Conservation (phyloP, 1,140 invertebrate genomes). For the Galendromus occidentalis region DNA sequence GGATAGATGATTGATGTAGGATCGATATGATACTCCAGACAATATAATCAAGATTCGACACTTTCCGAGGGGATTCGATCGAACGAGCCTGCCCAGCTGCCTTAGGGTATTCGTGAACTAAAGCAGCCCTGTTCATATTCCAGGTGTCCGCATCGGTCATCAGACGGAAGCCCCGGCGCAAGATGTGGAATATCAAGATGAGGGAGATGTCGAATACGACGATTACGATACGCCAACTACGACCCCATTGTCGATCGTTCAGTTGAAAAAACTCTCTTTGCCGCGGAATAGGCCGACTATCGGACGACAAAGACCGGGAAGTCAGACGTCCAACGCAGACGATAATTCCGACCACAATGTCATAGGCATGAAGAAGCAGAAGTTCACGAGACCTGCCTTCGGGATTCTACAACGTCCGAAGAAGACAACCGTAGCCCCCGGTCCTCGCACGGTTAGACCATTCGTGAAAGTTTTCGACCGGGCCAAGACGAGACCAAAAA, state of each 20-base stretch:
- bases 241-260: not conserved
- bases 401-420: not conserved
- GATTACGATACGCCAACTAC: not conserved
- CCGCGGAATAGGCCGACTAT: not conserved
- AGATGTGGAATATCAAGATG: not conserved
- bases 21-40: too few species aligned
- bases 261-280: not conserved
- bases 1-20: too few species aligned
- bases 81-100: too few species aligned
- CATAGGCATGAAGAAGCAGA: not conserved
- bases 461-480: conserved; percentile 3
- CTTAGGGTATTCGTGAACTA: too few species aligned
- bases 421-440: not conserved
- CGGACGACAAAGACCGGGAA: not conserved
- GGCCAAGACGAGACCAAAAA: not conserved
- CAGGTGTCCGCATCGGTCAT: not conserved
- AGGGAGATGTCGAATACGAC: not conserved
- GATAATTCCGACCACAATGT: not conserved
- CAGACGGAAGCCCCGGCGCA: not conserved
- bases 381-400: not conserved
- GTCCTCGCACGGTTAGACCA: not conserved
- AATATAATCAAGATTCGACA: too few species aligned
- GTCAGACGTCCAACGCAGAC: not conserved
- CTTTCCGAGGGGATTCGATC: too few species aligned
- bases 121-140: not conserved